Conservation (phyloP, 2,113 vertebrate species). For the Dunckerocampus dactyliophorus region DNA sequence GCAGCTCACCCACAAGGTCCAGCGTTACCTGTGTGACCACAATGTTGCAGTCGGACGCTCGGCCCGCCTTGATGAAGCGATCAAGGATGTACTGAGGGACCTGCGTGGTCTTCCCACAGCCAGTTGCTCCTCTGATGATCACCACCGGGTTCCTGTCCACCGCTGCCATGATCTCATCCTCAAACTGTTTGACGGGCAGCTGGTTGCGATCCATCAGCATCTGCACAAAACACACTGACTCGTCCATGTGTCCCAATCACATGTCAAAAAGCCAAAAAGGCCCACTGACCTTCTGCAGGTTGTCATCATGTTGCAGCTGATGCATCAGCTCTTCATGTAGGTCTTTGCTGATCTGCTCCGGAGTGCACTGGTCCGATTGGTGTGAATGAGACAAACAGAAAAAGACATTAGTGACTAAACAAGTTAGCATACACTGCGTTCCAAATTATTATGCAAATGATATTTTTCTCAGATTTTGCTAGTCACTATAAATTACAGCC, state of each 20-base stretch:
- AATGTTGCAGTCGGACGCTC: constrained; percentile 88
- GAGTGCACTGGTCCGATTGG: constrained; percentile 74
- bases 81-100: constrained; percentile 96
- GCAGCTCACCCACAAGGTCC: background rate
- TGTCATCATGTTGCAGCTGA: constrained; percentile 80
- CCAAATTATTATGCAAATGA: too few species aligned
- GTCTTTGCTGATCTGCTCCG: constrained; percentile 91
- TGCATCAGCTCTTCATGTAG: constrained; percentile 79
- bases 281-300: constrained; percentile 76
- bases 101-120: constrained; percentile 96
- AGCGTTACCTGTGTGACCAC: constrained; percentile 90
- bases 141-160: constrained; percentile 80
- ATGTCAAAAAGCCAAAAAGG: background rate
- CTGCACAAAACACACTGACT: constrained; percentile 54
- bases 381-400: background rate
- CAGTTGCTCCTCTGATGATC: constrained; percentile 91
- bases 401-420: background rate
- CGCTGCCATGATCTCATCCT: constrained; percentile 80
- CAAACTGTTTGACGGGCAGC: constrained; percentile 88
- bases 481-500: too few species aligned
- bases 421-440: too few species aligned
- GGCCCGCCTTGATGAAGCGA: constrained; percentile 73
- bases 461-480: too few species aligned
- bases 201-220: constrained; percentile 77
- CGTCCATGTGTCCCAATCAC: background rate